Conservation (phyloP, 2,113 vertebrate genomes). For the Fregetta grallaria region DNA sequence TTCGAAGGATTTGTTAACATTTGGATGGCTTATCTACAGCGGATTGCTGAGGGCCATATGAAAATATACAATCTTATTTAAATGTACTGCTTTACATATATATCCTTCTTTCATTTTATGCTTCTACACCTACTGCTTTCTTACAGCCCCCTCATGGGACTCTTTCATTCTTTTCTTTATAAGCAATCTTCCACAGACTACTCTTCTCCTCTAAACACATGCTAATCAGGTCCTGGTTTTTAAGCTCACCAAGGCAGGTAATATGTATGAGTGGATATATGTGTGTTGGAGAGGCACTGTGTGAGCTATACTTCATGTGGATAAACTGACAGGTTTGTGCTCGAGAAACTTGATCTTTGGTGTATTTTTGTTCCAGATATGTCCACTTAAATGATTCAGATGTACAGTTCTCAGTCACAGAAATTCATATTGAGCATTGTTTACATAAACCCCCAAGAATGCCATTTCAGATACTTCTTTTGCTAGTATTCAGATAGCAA, state of each 20-base stretch:
- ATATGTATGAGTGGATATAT: neutral
- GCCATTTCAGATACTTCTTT: neutral
- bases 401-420: neutral
- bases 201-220: neutral
- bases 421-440: neutral
- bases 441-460: neutral
- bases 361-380: neutral
- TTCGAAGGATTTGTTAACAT: neutral
- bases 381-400: neutral
- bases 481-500: neutral
- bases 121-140: neutral
- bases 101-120: neutral
- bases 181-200: neutral
- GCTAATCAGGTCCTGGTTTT: neutral
- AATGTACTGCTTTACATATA: neutral
- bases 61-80: conserved; percentile 10
- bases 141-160: neutral
- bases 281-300: neutral
- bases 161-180: neutral
- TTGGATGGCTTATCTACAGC: conserved; percentile 2
- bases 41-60: neutral
- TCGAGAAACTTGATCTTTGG: neutral
- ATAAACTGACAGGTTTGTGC: neutral
- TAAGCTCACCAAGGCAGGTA: neutral
- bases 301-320: neutral